Base-by-base conservation (phyloP, 2,797 vertebrate genomes). In the Luscinia megarhynchos region DNA sequence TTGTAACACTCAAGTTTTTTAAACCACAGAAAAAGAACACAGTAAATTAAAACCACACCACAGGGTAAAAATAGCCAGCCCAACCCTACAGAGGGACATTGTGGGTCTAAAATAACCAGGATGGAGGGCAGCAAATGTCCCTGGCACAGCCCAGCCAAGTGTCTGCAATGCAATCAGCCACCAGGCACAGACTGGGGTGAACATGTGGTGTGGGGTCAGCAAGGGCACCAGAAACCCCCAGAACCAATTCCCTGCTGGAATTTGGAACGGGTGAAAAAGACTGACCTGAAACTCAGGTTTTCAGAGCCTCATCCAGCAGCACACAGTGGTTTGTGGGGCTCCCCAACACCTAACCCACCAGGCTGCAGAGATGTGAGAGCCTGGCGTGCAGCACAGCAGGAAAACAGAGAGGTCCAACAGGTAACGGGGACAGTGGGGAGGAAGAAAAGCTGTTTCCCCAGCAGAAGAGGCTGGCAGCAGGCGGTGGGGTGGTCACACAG, bases 161-260 rank as follows among this genome's bases (percentile, higher is more conserved):
- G 9, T 6, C 73, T 30, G 3, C 30, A 69, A 53, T 1, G 5
- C n/a, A 18, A 18, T 55, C 55, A 87, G 90, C 38, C 80, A 30
- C 32, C 5, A 5, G 27, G 11, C 40, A 4, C 53, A 7, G 0
- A 0, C 5, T 3, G 57, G 0, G 48, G 26, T 0, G 11, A 78
- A 17, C 0, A 2, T 0, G 2, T 2, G 41, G 34, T 2, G 16
- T 2, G 66, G n/a, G 45, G 5, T 22, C 62, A 22, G 53, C 79
- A 21, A 9, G 4, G 0, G 18, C 14, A 5, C 23, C 0, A 0
- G 64, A 85, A 27, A 34, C 9, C 1, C 27, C 0, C 0, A 61
- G 46, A 54, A 24, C 13, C 46, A 29, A 57, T 7, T 72, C 1
- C 53, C n/a, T 1, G 0, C 30, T 7, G 16, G 2, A 50, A 67